Conservation (phyloP, 2,797 vertebrate genomes). For the Schizopygopsis malacanthus region DNA sequence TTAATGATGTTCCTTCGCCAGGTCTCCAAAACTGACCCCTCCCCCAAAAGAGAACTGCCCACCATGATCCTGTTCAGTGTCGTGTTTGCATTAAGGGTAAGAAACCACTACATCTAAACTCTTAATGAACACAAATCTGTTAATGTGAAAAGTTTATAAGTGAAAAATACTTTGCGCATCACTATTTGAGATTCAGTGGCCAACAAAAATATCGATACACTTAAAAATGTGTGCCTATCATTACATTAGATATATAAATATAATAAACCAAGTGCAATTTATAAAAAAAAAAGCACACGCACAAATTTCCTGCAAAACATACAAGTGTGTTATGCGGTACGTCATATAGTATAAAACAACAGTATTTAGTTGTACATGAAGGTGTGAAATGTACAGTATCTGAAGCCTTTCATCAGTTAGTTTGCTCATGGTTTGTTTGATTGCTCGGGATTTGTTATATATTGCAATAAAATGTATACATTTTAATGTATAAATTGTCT, state of each 20-base stretch:
- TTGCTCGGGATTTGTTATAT: neutral
- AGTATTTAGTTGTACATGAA: neutral
- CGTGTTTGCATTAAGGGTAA: constrained; percentile 96
- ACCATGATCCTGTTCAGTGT: constrained; percentile 99
- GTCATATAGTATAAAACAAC: neutral
- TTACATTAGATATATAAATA: neutral
- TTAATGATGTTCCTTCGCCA: constrained; percentile 63
- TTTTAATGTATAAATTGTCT: neutral
- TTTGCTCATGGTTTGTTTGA: neutral
- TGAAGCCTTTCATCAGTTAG: neutral
- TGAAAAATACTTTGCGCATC: neutral
- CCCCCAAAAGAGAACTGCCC: constrained; percentile 96
- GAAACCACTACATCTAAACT: constrained; percentile 47
- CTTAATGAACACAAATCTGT: neutral
- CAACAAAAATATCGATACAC: neutral
- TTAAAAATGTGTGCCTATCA: neutral
- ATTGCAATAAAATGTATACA: neutral
- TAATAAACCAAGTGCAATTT: neutral
- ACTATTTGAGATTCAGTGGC: too few relatives aligned
- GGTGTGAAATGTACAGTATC: neutral
- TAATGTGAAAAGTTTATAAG: neutral
- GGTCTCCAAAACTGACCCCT: constrained; percentile 96
- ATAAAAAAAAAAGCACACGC: neutral
- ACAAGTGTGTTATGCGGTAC: neutral
- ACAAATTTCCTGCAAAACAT: neutral